Evolutionary conservation across 2,888 invertebrate species (phyloP).

Genomic region (Aphodius granarius): DNA sequence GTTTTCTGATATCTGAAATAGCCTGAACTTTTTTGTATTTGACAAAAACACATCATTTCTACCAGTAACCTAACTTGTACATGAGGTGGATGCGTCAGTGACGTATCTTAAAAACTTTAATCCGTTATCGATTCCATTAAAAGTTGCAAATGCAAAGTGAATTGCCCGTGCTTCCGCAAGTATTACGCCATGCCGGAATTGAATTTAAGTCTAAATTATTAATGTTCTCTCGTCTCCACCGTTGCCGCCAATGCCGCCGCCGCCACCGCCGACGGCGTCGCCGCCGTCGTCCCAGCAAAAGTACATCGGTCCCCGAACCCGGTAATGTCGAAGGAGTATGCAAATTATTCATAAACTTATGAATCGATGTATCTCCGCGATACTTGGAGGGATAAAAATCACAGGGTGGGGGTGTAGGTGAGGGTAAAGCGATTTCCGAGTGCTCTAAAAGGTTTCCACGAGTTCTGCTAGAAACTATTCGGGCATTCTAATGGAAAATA

Average conservation of each 20-base stretch:
- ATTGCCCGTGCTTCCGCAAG: constrained; percentile 21
- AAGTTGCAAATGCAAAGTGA: constrained; percentile 24
- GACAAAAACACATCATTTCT: too few species aligned
- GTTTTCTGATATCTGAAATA: too few species aligned
- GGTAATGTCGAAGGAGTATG: neutral
- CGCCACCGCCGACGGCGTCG: neutral
- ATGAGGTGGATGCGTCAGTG: neutral
- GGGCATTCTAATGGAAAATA: constrained; percentile 13
- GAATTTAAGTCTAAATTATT: constrained; percentile 10
- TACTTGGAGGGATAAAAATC: constrained; percentile 1
- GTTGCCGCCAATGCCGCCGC: constrained; percentile 1
- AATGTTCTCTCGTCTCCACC: constrained; percentile 5
- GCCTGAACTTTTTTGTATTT: too few species aligned
- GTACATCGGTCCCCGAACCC: neutral
- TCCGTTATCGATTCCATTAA: constrained; percentile 25
- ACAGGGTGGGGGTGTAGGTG: neutral
- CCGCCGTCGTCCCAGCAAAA: neutral
- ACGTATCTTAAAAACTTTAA: constrained; percentile 20
- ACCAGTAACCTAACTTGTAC: constrained; percentile 16
- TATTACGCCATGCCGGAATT: constrained; percentile 7
- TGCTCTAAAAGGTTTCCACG: constrained; percentile 13
- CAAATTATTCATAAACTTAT: constrained; percentile 15
- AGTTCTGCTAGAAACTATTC: constrained; percentile 2
- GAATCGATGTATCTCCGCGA: constrained; percentile 10
- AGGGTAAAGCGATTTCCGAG: constrained; percentile 9